These are phyloP conservation scores for Cebus imitator DNA, from an alignment of 2,113 vertebrate genomes.

Conservation along the genomic window DNA sequence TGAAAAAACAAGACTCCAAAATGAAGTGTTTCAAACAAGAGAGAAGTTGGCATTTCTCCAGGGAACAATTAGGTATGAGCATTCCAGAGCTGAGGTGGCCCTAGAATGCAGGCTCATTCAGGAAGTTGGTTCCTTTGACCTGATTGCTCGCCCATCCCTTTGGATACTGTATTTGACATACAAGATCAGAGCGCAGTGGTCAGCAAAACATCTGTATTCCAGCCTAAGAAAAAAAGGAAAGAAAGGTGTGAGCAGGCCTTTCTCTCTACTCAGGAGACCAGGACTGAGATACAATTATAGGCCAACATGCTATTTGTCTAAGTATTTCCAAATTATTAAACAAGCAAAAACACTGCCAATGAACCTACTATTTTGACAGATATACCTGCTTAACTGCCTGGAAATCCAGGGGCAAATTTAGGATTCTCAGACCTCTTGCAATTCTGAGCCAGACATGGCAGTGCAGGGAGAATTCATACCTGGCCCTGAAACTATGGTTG, in stretches of 20 bases:
- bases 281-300: not conserved
- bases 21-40: not conserved
- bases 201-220: not conserved
- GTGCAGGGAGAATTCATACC: not conserved
- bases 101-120: not conserved
- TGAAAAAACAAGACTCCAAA: not conserved
- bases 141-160: not conserved
- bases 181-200: not conserved
- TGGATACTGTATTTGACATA: not conserved
- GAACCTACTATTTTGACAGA: not conserved
- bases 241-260: not conserved
- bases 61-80: not conserved
- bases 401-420: not conserved
- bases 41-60: not conserved
- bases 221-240: not conserved
- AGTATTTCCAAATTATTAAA: not conserved
- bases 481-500: not conserved
- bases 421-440: not conserved
- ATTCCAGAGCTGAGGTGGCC: not conserved
- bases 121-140: not conserved
- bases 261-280: not conserved
- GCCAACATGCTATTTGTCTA: not conserved
- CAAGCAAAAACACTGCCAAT: not conserved
- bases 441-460: not conserved
- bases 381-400: not conserved